phyloP scores from a whole-genome alignment of 2,888 invertebrate species.

The Acleris literana region DNA sequence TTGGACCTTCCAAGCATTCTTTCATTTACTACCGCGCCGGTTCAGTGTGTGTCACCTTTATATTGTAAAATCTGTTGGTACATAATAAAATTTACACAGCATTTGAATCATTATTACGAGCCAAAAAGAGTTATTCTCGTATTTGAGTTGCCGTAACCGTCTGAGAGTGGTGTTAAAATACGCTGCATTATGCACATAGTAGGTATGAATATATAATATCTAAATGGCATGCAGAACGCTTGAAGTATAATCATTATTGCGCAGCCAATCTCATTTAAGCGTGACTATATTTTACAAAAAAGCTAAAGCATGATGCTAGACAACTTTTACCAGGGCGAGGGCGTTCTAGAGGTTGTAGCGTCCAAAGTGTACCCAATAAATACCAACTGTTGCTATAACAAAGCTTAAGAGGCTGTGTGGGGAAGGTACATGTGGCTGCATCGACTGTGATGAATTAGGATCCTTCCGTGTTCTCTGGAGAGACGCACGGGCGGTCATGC shows the following conservation, averaged over 20 bases:
- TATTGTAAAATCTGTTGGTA: slow-evolving; percentile 64
- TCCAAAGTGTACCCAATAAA: slow-evolving; percentile 81
- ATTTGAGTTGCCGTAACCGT: slow-evolving; percentile 75
- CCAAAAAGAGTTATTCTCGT: slow-evolving; percentile 66
- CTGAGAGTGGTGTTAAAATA: slow-evolving; percentile 77
- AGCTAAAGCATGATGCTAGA: slow-evolving; percentile 84
- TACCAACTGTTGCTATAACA: slow-evolving; percentile 79
- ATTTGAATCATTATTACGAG: slow-evolving; percentile 53
- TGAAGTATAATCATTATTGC: slow-evolving; percentile 84
- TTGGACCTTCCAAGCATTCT: slow-evolving; percentile 82
- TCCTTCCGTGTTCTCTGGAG: slow-evolving; percentile 62
- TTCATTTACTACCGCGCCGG: slow-evolving; percentile 70
- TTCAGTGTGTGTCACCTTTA: slow-evolving; percentile 78
- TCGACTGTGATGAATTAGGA: slow-evolving; percentile 68
- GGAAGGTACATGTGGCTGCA: slow-evolving; percentile 72
- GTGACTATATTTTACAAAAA: slow-evolving; percentile 84
- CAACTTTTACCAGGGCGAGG: slow-evolving; percentile 83
- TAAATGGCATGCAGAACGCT: slow-evolving; percentile 84
- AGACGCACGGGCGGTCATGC: slow-evolving; percentile 72
- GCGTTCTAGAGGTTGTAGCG: slow-evolving; percentile 81
- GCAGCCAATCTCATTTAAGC: slow-evolving; percentile 84
- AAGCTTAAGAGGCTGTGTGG: slow-evolving; percentile 81
- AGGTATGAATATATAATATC: slow-evolving; percentile 82
- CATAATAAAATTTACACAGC: slow-evolving; percentile 51
- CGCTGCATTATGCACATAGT: slow-evolving; percentile 81